A percentile compares a stretch with the other conserved stretches of the same genome.
These are phyloP conservation scores for Neodon shergylaensis DNA, from an alignment of 2,113 vertebrate genomes.

Conservation along the genomic window DNA sequence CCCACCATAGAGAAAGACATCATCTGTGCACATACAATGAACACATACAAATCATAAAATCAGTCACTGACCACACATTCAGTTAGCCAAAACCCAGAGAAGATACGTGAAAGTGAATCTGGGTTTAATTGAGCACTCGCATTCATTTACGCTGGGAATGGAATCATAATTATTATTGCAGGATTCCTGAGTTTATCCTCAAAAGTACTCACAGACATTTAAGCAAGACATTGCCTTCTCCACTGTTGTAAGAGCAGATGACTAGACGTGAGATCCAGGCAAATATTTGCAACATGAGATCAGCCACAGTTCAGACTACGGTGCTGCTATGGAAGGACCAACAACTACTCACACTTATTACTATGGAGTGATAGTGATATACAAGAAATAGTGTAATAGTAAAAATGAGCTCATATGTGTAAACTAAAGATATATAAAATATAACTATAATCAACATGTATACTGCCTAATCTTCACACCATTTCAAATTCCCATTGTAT, in stretches of 20 bases:
- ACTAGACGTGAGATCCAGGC: not conserved
- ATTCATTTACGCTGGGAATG: not conserved
- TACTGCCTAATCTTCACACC: not conserved
- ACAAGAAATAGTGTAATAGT: not conserved
- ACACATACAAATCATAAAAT: not conserved
- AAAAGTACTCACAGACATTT: not conserved
- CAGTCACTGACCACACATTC: not conserved
- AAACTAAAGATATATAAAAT: not conserved
- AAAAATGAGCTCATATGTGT: not conserved
- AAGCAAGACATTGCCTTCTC: not conserved
- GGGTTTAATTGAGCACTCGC: not conserved
- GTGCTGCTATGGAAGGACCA: not conserved
- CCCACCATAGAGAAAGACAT: not conserved
- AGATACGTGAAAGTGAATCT: not conserved
- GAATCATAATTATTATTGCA: slow-evolving; percentile 3
- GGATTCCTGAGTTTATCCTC: not conserved
- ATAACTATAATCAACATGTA: not conserved
- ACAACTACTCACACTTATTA: not conserved
- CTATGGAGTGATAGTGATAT: not conserved
- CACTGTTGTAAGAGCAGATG: not conserved
- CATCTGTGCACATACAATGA: not conserved
- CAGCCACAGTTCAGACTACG: not conserved
- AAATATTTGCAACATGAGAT: not conserved
- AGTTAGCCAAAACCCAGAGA: not conserved
- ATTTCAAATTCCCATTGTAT: not conserved